Evolutionary conservation across 2,888 invertebrate genomes (phyloP).

Genomic region (Gastracanthus pulcherrimus): DNA sequence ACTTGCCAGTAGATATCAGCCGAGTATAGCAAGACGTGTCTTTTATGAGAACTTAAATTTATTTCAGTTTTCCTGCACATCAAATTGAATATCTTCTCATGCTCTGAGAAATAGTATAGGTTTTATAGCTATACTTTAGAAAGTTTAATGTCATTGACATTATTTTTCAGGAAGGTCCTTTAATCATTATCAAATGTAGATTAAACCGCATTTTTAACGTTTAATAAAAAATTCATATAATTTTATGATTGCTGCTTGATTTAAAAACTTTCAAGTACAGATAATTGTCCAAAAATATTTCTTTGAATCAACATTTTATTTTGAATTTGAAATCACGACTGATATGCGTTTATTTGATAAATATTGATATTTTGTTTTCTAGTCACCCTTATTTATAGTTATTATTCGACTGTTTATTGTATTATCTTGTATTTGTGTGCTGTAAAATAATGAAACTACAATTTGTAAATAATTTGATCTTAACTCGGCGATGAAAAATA

Average conservation of each 20-base stretch:
- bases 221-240: neutral
- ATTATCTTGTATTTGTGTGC: conserved; percentile 58
- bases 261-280: neutral
- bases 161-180: too few species aligned
- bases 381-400: conserved; percentile 67
- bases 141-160: neutral
- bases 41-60: neutral
- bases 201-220: too few species aligned
- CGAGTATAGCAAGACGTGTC: neutral
- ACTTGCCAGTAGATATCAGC: neutral
- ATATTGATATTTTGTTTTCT: conserved; percentile 69
- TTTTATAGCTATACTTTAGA: neutral
- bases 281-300: neutral
- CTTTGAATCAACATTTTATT: neutral
- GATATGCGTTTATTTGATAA: conserved; percentile 58
- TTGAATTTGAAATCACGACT: conserved; percentile 57
- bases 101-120: neutral
- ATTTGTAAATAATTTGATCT: conserved; percentile 43
- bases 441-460: conserved; percentile 63
- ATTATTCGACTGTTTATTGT: conserved; percentile 62
- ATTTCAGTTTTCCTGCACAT: neutral
- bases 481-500: conserved; percentile 47
- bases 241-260: neutral
- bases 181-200: too few species aligned
- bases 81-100: neutral